These are phyloP conservation scores for Littorina saxatilis DNA, from an alignment of 1,140 invertebrate species.

Conservation along the genomic window DNA sequence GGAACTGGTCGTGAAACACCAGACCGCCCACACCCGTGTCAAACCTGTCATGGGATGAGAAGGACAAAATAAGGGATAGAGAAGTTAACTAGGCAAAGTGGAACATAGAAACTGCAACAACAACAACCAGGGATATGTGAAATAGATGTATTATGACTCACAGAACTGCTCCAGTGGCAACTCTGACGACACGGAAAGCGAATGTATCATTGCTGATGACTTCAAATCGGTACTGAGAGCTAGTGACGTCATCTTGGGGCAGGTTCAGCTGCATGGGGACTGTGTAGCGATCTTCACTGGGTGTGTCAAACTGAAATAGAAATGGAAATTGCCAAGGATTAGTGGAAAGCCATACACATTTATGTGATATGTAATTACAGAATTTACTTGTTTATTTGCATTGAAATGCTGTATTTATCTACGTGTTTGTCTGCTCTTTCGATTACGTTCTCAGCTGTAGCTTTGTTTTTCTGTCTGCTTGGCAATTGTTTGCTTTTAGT, in stretches of 20 bases:
- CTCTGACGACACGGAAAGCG: constrained; percentile 68
- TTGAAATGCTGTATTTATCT: neutral
- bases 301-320: constrained; percentile 62
- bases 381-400: neutral
- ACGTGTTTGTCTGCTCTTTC: too few relatives aligned
- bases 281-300: constrained; percentile 58
- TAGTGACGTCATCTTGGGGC: neutral
- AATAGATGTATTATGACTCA: too few relatives aligned
- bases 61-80: neutral
- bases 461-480: too few relatives aligned
- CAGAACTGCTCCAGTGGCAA: constrained; percentile 53
- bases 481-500: too few relatives aligned
- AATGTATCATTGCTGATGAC: constrained; percentile 64
- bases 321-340: neutral
- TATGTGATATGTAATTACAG: neutral
- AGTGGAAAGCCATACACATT: too few relatives aligned
- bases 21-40: constrained; percentile 85
- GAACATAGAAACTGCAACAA: neutral
- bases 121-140: constrained; percentile 79
- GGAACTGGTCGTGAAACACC: constrained; percentile 86
- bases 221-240: constrained; percentile 54
- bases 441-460: too few relatives aligned
- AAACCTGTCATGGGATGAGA: constrained; percentile 74
- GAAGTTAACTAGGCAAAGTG: neutral
- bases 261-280: constrained; percentile 56